Evolutionary conservation across 2,113 vertebrate genomes (phyloP), one percentile per base, ranked within the genome.

Genomic region (Bagarius yarrelli): DNA sequence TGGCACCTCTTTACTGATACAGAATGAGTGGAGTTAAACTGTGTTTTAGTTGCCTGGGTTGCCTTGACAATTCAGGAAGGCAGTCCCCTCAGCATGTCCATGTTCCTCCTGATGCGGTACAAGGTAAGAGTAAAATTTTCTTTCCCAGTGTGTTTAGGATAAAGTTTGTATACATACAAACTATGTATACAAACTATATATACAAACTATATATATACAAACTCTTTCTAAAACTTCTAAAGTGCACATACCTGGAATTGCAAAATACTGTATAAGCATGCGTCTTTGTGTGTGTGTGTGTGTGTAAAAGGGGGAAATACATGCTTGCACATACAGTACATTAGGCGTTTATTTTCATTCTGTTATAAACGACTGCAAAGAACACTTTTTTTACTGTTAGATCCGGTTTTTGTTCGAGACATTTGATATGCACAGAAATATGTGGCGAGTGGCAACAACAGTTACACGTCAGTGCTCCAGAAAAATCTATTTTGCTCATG

Each of bases 61-160:
- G 91, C 91, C 88, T 91, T 91, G 86, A 88, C 88, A 83, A 89
- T 88, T 89, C 87, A 81, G 92, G 90, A 91, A 93, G 92, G 87
- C 89, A 87, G 83, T 93, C 90, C 89, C 89, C 89, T 83, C 94
- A 93, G 94, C 94, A 94, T 94, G 94, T 93, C 92, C 90, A 94
- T 91, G 90, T 90, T 93, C 90, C 91, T 95, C 96, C 96, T 96
- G 96, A 98, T 97, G 95, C 94, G 94, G 89, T 96, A 93, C 93
- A 94, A 94, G 96, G 96, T 98, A 96, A 92, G 94, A 90, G 91
- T 87, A 52, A 87, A 86, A 87, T 79, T 50, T 84, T 25, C 56
- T 81, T 30, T 1, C 6, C 83, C 84, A 25, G 61, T 63, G 8
- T 50, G 8, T 47, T 47, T 72, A 57, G 23, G 8, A n/a, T 47